Evolutionary conservation across 2,113 vertebrate species (phyloP).

Genomic region (Xyrauchen texanus): DNA sequence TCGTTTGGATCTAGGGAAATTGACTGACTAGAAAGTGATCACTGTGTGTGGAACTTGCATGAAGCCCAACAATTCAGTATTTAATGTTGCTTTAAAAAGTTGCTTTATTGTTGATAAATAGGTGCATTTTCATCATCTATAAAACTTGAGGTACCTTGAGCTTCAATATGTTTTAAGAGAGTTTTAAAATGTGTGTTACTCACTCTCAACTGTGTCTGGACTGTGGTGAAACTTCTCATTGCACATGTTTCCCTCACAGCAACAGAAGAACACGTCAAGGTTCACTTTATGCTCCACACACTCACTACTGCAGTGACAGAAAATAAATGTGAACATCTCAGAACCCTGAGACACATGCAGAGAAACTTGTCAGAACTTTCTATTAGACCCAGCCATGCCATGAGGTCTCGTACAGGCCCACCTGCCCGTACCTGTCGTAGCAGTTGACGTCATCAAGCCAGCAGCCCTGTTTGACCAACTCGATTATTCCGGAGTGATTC

Average conservation of each 20-base stretch:
- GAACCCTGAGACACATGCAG: no score
- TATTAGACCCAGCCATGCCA: no score
- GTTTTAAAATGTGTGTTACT: slow-evolving; percentile 61
- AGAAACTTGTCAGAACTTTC: no score
- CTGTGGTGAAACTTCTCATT: slow-evolving; percentile 92
- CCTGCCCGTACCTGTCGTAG: slow-evolving; percentile 87
- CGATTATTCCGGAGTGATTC: slow-evolving; percentile 90
- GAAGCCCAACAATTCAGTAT: no score
- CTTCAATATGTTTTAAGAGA: no score
- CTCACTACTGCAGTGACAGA: slow-evolving; percentile 78
- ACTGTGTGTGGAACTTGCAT: no score
- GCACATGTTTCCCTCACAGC: slow-evolving; percentile 97
- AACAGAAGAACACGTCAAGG: slow-evolving; percentile 98
- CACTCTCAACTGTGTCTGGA: slow-evolving; percentile 83
- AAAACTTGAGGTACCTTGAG: no score
- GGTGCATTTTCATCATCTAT: no score
- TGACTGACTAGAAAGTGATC: no score
- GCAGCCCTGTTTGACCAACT: slow-evolving; percentile 95
- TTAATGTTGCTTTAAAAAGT: no score
- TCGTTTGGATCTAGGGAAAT: no score
- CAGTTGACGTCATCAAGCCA: slow-evolving; percentile 99
- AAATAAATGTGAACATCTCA: slow-evolving; percentile 47
- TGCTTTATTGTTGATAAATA: no score
- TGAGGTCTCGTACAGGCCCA: background rate
- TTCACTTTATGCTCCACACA: slow-evolving; percentile 95